Evolutionary conservation across 2,888 invertebrate genomes (phyloP), one percentile per base, ranked within the genome.

Genomic region (Elmis aenea): DNA sequence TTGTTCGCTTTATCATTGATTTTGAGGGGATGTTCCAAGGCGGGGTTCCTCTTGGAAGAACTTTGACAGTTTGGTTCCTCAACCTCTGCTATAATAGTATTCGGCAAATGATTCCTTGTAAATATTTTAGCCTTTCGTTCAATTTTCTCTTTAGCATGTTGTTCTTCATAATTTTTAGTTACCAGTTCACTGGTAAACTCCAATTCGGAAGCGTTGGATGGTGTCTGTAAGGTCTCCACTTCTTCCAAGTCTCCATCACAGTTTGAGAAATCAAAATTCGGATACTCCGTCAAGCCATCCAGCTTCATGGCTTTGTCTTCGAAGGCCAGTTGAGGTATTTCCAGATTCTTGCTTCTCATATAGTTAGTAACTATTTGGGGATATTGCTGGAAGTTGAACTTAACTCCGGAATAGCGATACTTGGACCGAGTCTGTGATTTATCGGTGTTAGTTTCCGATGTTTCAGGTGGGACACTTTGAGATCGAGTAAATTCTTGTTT

Each of bases 191-290:
- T 63, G 2, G 64, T 65, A 45, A 71, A 75, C 51, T 75, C 75
- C 66, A 85, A 74, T 57, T 85, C 85, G 0, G 85, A 83, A 16
- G 85, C 85, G 61, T 85, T 85, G 0, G 84, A 84, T 0, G 85
- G 85, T 0, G 85, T 85, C 58, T 85, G 84, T 23, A 85, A 66
- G 45, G 75, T 70, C 14, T 77, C 76, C 24, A 73, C 72, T 62
- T 74, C 69, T 51, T 72, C 61, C 48, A 72, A 69, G 48, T 73
- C 73, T 49, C 70, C 71, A 52, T 46, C 46, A 15, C 41, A 45
- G 13, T 29, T 47, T 2, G 57, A 52, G 40, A 55, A 57, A 35
- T 60, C 59, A 11, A 57, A 45, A 27, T 54, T 52, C 9, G 37
- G 22, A 26, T 33, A 40, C 20, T 44, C 40, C 25, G 44, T 38